Percentiles rank a stretch among this genome's conserved stretches.
These are phyloP conservation scores for Gymnoscelis rufifasciata DNA, from an alignment of 2,888 invertebrate genomes.

Conservation along the genomic window DNA sequence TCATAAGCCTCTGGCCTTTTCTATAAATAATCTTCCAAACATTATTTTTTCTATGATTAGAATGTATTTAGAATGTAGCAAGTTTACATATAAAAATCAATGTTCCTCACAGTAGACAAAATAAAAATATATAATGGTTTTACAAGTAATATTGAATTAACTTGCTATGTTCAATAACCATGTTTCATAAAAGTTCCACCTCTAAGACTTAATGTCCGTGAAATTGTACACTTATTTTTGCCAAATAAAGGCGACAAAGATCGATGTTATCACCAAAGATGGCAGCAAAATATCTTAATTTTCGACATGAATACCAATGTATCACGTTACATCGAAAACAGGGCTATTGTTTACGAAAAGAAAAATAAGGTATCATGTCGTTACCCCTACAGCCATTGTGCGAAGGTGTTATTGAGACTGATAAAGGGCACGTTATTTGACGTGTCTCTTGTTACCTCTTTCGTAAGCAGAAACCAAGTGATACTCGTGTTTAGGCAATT, in stretches of 20 bases:
- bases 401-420: conserved; percentile 18
- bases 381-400: conserved; percentile 19
- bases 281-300: not conserved
- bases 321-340: conserved; percentile 11
- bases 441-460: conserved; percentile 17
- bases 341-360: conserved; percentile 16
- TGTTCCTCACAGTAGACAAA: too few relatives aligned
- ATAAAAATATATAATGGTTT: too few relatives aligned
- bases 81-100: too few relatives aligned
- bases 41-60: too few relatives aligned
- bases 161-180: too few relatives aligned
- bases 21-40: too few relatives aligned
- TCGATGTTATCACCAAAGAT: not conserved
- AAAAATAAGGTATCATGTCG: conserved; percentile 23
- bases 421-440: conserved; percentile 37
- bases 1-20: not conserved
- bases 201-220: too few relatives aligned
- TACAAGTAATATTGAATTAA: too few relatives aligned
- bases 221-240: too few relatives aligned
- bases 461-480: conserved; percentile 1
- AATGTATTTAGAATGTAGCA: too few relatives aligned
- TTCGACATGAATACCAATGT: not conserved
- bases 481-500: too few relatives aligned
- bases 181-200: too few relatives aligned
- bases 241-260: not conserved